Conservation (phyloP, 2,113 vertebrate genomes). For the Psammodynastes pulverulentus region DNA sequence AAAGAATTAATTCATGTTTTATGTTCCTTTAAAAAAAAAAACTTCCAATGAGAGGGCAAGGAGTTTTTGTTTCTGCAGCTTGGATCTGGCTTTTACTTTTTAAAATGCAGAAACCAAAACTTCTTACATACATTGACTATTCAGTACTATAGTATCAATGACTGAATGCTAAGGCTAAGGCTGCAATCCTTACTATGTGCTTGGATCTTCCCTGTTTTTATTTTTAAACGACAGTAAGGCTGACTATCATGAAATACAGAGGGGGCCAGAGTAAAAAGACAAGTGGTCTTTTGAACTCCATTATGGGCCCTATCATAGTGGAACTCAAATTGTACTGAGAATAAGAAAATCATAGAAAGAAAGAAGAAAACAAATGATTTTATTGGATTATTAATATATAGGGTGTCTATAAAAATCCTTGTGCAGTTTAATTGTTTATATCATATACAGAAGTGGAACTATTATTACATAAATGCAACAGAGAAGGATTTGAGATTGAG, state of each 20-base stretch:
- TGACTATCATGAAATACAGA: not conserved
- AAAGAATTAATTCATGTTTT: not conserved
- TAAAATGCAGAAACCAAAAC: not conserved
- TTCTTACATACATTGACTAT: not conserved
- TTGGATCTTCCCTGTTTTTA: not conserved
- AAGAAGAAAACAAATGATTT: not conserved
- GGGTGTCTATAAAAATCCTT: not conserved
- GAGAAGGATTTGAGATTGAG: not conserved
- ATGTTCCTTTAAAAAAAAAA: not conserved
- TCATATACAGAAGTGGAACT: not conserved
- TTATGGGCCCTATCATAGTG: not conserved
- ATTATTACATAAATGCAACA: not conserved
- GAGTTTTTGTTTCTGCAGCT: not conserved
- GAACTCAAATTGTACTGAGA: not conserved
- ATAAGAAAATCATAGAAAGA: too few species aligned
- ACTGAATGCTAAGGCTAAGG: not conserved
- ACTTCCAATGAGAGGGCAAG: too few species aligned
- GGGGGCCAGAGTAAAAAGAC: not conserved
- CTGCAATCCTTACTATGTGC: not conserved
- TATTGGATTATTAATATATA: not conserved
- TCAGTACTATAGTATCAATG: not conserved
- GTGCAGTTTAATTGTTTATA: not conserved
- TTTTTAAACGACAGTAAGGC: not conserved
- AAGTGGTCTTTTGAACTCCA: not conserved
- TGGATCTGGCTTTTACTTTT: not conserved